A percentile compares a stretch with the other conserved stretches of the same genome.
These are phyloP conservation scores for Spermophilus dauricus DNA, from an alignment of 2,113 vertebrate species.

Conservation along the genomic window DNA sequence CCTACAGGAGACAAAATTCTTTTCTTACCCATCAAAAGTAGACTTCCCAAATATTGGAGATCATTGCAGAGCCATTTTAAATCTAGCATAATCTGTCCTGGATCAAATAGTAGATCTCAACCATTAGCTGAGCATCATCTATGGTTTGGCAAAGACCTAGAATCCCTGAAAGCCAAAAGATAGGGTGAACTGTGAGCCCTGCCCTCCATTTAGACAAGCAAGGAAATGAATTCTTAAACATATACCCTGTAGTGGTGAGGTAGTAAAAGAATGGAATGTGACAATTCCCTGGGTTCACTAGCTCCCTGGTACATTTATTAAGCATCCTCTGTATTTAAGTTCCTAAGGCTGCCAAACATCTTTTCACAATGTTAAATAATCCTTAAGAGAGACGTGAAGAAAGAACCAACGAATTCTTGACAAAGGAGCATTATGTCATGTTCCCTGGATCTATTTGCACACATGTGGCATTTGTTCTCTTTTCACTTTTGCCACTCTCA, in stretches of 20 bases:
- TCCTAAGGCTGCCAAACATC: background rate
- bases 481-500: background rate
- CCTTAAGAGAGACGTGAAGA: background rate
- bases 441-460: background rate
- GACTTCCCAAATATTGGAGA: background rate
- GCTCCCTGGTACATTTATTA: background rate
- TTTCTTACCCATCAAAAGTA: conserved; percentile 57
- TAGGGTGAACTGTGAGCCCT: background rate
- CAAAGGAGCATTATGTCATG: background rate
- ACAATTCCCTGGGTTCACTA: background rate
- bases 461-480: background rate
- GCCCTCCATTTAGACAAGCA: background rate
- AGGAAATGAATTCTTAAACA: background rate
- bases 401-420: background rate
- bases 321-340: conserved; percentile 30
- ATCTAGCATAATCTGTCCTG: background rate
- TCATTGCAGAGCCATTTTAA: conserved; percentile 35
- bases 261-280: background rate
- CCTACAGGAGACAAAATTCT: conserved; percentile 6
- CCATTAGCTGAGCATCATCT: background rate
- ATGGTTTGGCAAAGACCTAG: background rate
- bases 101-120: background rate
- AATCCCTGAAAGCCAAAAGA: background rate
- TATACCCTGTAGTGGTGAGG: background rate
- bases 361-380: conserved; percentile 17